phyloP scores from a whole-genome alignment of 2,888 invertebrate genomes.

The Mythimna ferrago region DNA sequence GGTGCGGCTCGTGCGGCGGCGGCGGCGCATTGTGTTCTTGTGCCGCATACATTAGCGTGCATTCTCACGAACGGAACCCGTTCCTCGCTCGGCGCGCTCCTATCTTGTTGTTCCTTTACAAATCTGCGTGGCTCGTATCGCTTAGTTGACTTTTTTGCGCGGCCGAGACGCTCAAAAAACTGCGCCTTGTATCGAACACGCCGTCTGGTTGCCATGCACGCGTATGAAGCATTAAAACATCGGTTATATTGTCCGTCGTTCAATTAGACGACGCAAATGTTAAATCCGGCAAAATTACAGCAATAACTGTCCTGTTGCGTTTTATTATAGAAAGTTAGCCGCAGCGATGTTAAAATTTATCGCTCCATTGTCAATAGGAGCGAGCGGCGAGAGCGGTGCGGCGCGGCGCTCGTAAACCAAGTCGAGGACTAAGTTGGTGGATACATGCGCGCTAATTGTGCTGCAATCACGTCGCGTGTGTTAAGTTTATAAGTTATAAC shows the following conservation, averaged over 20 bases:
- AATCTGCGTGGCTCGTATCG: conserved; percentile 82
- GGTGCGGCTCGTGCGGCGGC: conserved; percentile 63
- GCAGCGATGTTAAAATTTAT: conserved; percentile 71
- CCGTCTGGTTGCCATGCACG: conserved; percentile 68
- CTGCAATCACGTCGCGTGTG: conserved; percentile 66
- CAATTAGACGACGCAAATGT: conserved; percentile 62
- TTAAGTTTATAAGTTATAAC: conserved; percentile 69
- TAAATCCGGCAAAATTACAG: conserved; percentile 63
- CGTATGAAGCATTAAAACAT: conserved; percentile 59
- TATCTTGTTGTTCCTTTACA: conserved; percentile 83
- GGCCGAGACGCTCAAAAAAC: conserved; percentile 81
- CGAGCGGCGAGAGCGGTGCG: conserved; percentile 19
- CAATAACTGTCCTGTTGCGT: conserved; percentile 65
- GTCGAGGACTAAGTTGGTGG: conserved; percentile 53
- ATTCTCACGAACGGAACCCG: conserved; percentile 85
- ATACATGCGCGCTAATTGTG: conserved; percentile 70
- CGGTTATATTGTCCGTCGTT: conserved; percentile 51
- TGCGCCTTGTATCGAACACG: conserved; percentile 77
- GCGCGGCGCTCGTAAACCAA: conserved; percentile 53
- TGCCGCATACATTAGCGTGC: conserved; percentile 81
- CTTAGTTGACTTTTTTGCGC: conserved; percentile 80
- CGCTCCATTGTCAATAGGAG: conserved; percentile 69
- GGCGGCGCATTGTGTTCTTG: conserved; percentile 78
- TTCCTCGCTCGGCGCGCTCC: conserved; percentile 74
- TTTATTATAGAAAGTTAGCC: conserved; percentile 69